These are phyloP conservation scores for Drosophila paranaensis DNA, from an alignment of 2,888 invertebrate genomes.

Conservation along the genomic window DNA sequence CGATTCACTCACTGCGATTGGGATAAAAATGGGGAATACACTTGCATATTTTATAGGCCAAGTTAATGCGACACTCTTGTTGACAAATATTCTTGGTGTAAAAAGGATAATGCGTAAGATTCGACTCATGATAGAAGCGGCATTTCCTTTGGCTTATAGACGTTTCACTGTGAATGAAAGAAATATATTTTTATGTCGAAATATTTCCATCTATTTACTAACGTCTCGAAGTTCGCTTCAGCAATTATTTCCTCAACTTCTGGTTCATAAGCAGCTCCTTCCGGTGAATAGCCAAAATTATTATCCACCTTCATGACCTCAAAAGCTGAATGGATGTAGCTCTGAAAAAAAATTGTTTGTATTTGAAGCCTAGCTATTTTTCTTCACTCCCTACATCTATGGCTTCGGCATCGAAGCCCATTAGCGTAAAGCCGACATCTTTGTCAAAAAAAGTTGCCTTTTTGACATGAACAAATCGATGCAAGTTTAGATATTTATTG, in stretches of 20 bases:
- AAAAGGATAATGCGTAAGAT: slow-evolving; percentile 82
- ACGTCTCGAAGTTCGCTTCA: slow-evolving; percentile 76
- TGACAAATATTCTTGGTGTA: slow-evolving; percentile 83
- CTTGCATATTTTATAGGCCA: slow-evolving; percentile 81
- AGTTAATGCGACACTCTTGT: slow-evolving; percentile 83
- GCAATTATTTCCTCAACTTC: slow-evolving; percentile 77
- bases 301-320: slow-evolving; percentile 82
- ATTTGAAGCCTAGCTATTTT: background rate
- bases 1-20: slow-evolving; percentile 73
- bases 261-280: slow-evolving; percentile 70
- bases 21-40: slow-evolving; percentile 85
- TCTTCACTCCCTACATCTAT: slow-evolving; percentile 64
- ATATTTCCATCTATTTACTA: background rate
- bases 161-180: slow-evolving; percentile 61
- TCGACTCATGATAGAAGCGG: slow-evolving; percentile 82
- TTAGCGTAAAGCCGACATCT: slow-evolving; percentile 72
- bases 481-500: slow-evolving; percentile 24
- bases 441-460: slow-evolving; percentile 76
- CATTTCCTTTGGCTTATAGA: slow-evolving; percentile 82
- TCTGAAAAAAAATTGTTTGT: slow-evolving; percentile 46
- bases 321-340: slow-evolving; percentile 81
- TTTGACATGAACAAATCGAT: slow-evolving; percentile 36
- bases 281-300: slow-evolving; percentile 67
- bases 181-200: too few relatives aligned
- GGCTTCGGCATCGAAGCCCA: slow-evolving; percentile 70